Conservation (phyloP, 2,888 invertebrate genomes). For the Bugulina stolonifera region DNA sequence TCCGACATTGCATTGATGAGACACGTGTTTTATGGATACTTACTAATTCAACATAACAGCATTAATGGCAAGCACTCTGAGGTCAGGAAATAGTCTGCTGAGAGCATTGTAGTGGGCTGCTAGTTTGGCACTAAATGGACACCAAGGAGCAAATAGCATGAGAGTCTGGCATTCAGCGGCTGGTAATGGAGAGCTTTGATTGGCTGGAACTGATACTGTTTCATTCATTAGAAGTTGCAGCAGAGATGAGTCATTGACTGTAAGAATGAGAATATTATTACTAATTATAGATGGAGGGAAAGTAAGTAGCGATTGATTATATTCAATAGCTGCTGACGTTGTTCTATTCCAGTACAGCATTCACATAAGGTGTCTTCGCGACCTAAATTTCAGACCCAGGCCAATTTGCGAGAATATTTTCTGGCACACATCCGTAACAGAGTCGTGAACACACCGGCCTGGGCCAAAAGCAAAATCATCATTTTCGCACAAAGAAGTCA, state of each 20-base stretch:
- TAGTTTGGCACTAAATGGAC: constrained; percentile 81
- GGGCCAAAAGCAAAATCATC: no score
- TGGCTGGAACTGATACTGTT: not conserved
- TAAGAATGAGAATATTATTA: not conserved
- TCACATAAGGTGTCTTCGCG: no score
- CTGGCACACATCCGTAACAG: no score
- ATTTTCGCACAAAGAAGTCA: no score
- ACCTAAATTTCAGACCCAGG: no score
- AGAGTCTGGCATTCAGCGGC: constrained; percentile 46
- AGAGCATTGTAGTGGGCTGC: constrained; percentile 86
- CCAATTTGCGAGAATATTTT: no score
- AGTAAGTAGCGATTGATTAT: no score
- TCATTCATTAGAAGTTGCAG: constrained; percentile 2
- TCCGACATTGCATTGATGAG: no score
- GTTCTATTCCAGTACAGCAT: no score
- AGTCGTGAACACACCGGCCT: no score
- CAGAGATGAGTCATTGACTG: constrained; percentile 14
- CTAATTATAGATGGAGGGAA: not conserved
- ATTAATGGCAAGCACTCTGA: constrained; percentile 81
- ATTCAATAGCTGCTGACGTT: no score
- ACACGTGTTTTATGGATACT: constrained; percentile 31
- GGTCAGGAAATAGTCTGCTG: constrained; percentile 75
- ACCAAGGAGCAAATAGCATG: constrained; percentile 81
- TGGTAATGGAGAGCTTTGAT: not conserved
- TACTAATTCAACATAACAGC: constrained; percentile 69